Evolutionary conservation across 2,113 vertebrate species (phyloP), one percentile per base, ranked within the genome.

Genomic region (Otocyon megalotis): DNA sequence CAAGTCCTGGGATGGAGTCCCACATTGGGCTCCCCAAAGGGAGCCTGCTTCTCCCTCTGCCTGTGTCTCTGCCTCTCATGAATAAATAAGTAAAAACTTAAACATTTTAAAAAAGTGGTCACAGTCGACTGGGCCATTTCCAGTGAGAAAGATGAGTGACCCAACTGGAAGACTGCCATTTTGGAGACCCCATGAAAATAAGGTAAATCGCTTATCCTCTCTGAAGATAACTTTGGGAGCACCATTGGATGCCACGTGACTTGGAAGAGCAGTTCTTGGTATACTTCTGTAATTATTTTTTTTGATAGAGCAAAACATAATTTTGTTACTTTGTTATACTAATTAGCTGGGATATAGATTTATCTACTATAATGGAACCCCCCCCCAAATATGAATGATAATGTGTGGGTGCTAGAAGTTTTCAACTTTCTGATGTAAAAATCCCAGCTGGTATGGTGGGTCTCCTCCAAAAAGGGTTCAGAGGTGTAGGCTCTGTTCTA

Each of bases 211-310:
- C 50, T 93, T 71, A 56, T 88, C 63, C 5, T 83, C 22, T 79
- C 76, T 54, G 82, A 37, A 94, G 13, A 32, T n/a, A 35, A 35
- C 37, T 91, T 93, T 17, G 63, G 17, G 7, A 93, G 24, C 63
- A 76, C 50, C 32, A 5, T 13, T 83, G 56, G 48, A 48, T 87
- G 60, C 50, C 26, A 83, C 69, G 19, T 63, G n/a, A 28, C 43
- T 90, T 86, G n/a, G 58, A 81, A 87, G 53, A 87, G n/a, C 48
- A 30, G 13, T 90, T 90, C 72, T 81, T 91, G 90, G 32, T 88
- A 54, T 65, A 56, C 17, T 62, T 87, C 56, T 54, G n/a, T 87
- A 77, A 82, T 90, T 88, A 80, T 79, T 63, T n/a, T 72, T 82
- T 88, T 76, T 62, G 62, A 50, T 82, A 71, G 54, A 90, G 88